These are phyloP conservation scores for Trichonephila clavipes DNA, from an alignment of 1,140 invertebrate genomes.

Conservation along the genomic window DNA sequence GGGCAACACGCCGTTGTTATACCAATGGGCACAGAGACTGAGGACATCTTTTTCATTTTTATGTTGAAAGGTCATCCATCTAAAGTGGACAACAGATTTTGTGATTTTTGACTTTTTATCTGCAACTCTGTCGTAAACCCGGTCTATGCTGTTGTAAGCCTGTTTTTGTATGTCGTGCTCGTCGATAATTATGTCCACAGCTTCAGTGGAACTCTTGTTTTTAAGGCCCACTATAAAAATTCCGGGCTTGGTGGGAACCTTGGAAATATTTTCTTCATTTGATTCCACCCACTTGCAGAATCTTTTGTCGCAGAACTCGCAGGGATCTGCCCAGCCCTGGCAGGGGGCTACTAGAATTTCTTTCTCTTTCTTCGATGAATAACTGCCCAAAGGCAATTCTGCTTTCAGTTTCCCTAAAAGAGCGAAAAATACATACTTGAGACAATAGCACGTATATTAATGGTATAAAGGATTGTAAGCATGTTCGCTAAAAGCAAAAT, in stretches of 20 bases:
- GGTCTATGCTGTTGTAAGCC: neutral
- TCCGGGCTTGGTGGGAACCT: neutral
- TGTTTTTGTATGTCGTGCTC: neutral
- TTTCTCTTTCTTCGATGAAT: neutral
- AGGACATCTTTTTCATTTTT: neutral
- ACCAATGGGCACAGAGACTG: conserved; percentile 17
- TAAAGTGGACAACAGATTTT: neutral
- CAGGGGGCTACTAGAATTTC: neutral
- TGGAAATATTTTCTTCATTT: neutral
- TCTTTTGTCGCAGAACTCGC: conserved; percentile 4
- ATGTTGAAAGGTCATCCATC: neutral
- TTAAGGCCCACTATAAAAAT: neutral
- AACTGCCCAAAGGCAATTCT: neutral
- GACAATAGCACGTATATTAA: no score
- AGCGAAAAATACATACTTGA: neutral
- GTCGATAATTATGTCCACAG: neutral
- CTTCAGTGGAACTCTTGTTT: neutral
- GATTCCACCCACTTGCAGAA: neutral
- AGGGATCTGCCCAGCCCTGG: neutral
- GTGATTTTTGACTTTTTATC: conserved; percentile 10
- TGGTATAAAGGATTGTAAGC: no score
- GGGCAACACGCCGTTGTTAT: conserved; percentile 5
- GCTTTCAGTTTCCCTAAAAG: neutral
- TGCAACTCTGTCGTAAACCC: neutral
- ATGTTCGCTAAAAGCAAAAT: no score